Percentiles rank a stretch among this genome's conserved stretches.
These are phyloP conservation scores for Leptinotarsa texana DNA, from an alignment of 1,140 invertebrate species.

Conservation along the genomic window DNA sequence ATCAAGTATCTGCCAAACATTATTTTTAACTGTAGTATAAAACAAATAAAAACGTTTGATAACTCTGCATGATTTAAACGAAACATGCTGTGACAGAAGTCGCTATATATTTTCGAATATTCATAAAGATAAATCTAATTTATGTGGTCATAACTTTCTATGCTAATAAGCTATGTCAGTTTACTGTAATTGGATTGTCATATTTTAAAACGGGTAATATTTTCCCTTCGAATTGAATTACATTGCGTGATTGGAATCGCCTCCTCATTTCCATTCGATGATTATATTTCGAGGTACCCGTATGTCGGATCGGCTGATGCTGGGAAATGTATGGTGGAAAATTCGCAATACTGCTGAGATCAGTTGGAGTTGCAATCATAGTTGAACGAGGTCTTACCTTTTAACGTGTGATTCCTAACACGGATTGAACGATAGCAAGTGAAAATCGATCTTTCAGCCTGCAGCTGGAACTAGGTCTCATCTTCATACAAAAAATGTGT, in stretches of 20 bases:
- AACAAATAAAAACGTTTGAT: constrained; percentile 32
- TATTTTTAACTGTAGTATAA: background rate
- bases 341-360: no score
- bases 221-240: constrained; percentile 33
- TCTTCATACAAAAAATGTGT: no score
- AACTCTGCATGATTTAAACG: constrained; percentile 44
- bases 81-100: constrained; percentile 42
- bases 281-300: background rate
- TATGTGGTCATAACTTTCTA: constrained; percentile 46
- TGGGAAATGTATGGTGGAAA: background rate
- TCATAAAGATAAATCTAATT: constrained; percentile 51
- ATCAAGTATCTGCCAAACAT: no score
- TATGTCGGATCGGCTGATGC: background rate
- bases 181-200: constrained; percentile 50
- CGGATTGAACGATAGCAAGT: no score
- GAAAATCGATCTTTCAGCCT: no score
- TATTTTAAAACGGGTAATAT: constrained; percentile 36
- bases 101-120: constrained; percentile 49
- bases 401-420: no score
- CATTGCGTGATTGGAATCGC: constrained; percentile 12
- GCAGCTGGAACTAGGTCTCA: no score
- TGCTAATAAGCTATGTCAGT: constrained; percentile 45
- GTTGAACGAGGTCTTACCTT: no score
- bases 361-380: no score
- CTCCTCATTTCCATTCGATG: constrained; percentile 16